Base-by-base conservation (phyloP, 2,888 invertebrate species). In the Erebia ligea region DNA sequence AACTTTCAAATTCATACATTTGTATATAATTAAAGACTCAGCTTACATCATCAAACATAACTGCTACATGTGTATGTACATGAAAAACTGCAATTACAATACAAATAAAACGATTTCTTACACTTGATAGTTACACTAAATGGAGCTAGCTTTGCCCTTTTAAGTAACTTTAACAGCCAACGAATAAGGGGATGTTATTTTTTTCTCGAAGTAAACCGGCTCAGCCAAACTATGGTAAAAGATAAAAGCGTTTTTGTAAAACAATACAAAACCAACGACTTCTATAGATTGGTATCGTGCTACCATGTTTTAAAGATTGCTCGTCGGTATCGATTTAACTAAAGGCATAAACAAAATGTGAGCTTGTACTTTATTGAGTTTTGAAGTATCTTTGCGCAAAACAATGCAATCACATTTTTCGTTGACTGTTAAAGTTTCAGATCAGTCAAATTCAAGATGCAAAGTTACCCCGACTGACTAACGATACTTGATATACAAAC, bases 401-500 rank as follows among this genome's bases (percentile, higher is more conserved):
- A 25, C 25, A 25, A 25, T 25, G 25, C 25, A 17, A 17, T 17
- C 17, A 3, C 50, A 50, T 50, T 15, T 48, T 17, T 15, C n/a
- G 54, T 54, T 10, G 54, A 54, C 13, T 3, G 59, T 17, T 10
- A 17, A 42, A n/a, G 10, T n/a, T 15, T 2, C 1, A 5, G 15
- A 34, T 34, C 6, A 34, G 34, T 34, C 34, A 34, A 34, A 34
- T 6, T 34, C 34, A 34, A 58, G 8, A 34, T 34, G n/a, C 40
- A 59, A 42, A 59, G 40, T 59, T 42, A 42, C 40, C 61, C 13
- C 10, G 11, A 61, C 61, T 25, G 10, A 42, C 61, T 21, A 56
- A 10, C 2, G 15, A 21, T 34, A 58, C 34, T 34, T 58, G 15
- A 25, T 65, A 54, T 19, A 8, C 54, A 19, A 52, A 65, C 13